Conservation (phyloP, 2,113 vertebrate species). For the Gopherus evgoodei region DNA sequence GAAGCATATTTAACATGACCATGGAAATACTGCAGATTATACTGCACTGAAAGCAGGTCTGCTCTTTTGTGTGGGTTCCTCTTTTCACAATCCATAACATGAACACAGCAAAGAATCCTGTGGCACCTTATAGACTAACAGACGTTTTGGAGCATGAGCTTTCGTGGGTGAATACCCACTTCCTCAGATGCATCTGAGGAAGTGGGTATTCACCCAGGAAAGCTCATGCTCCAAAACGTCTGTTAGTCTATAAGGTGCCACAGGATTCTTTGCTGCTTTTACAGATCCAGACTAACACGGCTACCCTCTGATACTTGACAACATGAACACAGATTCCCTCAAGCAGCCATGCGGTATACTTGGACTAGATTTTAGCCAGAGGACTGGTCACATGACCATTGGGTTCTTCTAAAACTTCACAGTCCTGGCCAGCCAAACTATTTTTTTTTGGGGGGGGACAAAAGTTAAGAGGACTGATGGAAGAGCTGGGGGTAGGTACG, state of each 20-base stretch:
- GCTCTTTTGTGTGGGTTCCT: background rate
- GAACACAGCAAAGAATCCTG: background rate
- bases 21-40: background rate
- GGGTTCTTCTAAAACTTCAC: background rate
- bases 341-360: background rate
- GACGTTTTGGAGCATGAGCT: too few species aligned
- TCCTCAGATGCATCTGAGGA: too few species aligned
- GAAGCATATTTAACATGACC: constrained; percentile 8
- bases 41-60: background rate
- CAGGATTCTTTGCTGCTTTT: too few species aligned
- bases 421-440: background rate
- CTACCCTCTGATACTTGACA: too few species aligned
- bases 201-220: too few species aligned
- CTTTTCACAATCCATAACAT: background rate
- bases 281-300: too few species aligned
- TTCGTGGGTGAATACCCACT: too few species aligned
- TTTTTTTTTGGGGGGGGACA: fast-evolving
- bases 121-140: too few species aligned
- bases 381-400: fast-evolving
- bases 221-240: too few species aligned
- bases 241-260: too few species aligned
- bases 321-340: background rate
- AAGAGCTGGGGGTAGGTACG: background rate
- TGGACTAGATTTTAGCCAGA: background rate
- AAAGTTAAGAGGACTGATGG: background rate